phyloP scores from a whole-genome alignment of 2,113 vertebrate species.

The Heliornis fulica region DNA sequence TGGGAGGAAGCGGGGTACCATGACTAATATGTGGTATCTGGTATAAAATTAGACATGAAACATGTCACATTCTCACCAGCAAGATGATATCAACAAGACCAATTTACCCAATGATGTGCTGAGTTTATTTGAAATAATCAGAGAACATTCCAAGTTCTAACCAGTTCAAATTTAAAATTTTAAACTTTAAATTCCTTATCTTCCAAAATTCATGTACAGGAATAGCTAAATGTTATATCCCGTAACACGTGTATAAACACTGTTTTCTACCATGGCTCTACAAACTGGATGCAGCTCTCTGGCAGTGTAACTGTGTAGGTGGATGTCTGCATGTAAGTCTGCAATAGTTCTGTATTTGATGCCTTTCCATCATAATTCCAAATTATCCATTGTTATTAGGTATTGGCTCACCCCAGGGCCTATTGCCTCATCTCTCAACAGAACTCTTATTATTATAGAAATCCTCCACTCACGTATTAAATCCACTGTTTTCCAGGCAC shows the following conservation, averaged over 20 bases:
- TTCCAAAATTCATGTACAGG: neutral
- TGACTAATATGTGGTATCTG: neutral
- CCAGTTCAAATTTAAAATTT: neutral
- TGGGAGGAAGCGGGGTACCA: neutral
- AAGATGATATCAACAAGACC: neutral
- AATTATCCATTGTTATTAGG: neutral
- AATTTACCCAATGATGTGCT: neutral
- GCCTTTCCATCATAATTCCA: neutral
- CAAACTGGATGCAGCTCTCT: neutral
- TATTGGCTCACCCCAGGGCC: neutral
- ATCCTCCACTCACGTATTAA: neutral
- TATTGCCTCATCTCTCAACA: neutral
- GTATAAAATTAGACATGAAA: neutral
- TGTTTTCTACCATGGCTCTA: neutral
- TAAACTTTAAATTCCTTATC: neutral
- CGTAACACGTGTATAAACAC: neutral
- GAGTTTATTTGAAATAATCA: neutral
- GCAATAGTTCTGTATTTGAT: neutral
- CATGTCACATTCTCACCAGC: neutral
- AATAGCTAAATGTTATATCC: neutral
- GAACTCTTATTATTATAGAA: neutral
- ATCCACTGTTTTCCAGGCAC: neutral
- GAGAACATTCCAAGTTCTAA: neutral
- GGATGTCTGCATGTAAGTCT: rapidly evolving
- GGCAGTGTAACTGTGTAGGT: neutral